These are phyloP conservation scores for Nomada hirtipes DNA, from an alignment of 2,888 invertebrate species.

Conservation along the genomic window DNA sequence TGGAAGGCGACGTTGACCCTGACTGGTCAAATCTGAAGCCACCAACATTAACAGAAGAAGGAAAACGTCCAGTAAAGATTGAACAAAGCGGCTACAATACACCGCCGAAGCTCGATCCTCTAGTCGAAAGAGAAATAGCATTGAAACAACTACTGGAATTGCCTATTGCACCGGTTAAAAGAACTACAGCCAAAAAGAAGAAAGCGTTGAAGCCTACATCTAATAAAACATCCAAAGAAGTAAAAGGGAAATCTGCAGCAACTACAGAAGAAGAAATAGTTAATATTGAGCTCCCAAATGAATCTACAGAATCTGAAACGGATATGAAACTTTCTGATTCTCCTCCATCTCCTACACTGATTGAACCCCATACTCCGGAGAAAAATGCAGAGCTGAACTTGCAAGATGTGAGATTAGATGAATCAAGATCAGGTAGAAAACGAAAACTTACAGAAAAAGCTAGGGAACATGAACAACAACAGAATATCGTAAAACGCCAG, in stretches of 20 bases:
- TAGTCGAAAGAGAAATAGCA: constrained; percentile 86
- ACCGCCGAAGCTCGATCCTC: constrained; percentile 82
- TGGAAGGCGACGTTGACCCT: constrained; percentile 86
- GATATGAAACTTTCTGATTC: constrained; percentile 10
- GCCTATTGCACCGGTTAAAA: constrained; percentile 78
- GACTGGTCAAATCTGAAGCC: constrained; percentile 82
- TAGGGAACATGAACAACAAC: constrained; percentile 78
- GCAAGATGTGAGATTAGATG: constrained; percentile 70
- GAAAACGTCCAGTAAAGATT: constrained; percentile 55
- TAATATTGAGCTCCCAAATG: constrained; percentile 49
- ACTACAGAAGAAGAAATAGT: constrained; percentile 36
- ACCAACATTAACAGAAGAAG: constrained; percentile 67
- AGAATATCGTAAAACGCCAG: constrained; percentile 78
- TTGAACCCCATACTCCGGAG: constrained; percentile 46
- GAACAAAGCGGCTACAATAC: constrained; percentile 47
- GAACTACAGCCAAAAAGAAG: constrained; percentile 55
- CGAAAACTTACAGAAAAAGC: constrained; percentile 82
- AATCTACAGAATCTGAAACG: constrained; percentile 20
- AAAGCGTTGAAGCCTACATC: constrained; percentile 60
- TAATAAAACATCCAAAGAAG: constrained; percentile 42
- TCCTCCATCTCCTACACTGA: neutral
- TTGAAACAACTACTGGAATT: constrained; percentile 86
- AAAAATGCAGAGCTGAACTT: constrained; percentile 35
- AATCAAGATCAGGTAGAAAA: constrained; percentile 81
- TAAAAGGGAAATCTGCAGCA: neutral